Evolutionary conservation across 2,113 vertebrate species (phyloP), one percentile per base, ranked within the genome.

Genomic region (Zapus hudsonius): DNA sequence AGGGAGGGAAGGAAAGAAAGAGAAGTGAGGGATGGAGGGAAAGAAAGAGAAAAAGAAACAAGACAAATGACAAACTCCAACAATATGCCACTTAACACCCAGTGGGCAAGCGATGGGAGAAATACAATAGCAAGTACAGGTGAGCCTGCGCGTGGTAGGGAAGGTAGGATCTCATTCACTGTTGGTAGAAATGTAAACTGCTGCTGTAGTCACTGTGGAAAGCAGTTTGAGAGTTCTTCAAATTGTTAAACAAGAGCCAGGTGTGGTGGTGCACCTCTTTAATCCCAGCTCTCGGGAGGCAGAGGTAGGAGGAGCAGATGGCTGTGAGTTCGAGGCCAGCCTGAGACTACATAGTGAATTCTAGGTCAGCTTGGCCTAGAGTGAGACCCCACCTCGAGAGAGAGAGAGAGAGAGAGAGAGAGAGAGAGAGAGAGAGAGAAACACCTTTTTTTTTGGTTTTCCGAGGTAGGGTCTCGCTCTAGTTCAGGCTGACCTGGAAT

Each of bases 201-300:
- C n/a, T n/a, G n/a, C n/a, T 23, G 3, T 74, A 74, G 55, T 92
- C 59, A 6, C 70, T 17, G 66, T 38, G 78, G 83, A 69, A 72
- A 57, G 55, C 15, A 72, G n/a, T 78, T 52, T n/a, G 90, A 44
- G 79, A 78, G 20, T 67, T 85, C 93, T 75, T 93, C 63, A 47
- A 82, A 94, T 55, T 17, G 38, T 29, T 36, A 44, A 73, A 66
- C 59, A 73, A 23, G 15, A 59, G 47, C 47, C 47, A 12, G 47
- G 47, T 47, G 47, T 47, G 47, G 47, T 47, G 47, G 47, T 12
- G 7, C 47, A 47, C 12, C 7, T 12, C 47, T 47, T 47, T 47
- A 47, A 47, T 47, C 47, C 47, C 7, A 47, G 47, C 47, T 8
- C 47, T 47, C 47, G 47, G 47, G 47, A 47, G 47, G 47, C 47